These are phyloP conservation scores for Tipula vernalis DNA, from an alignment of 2,888 invertebrate genomes.

Conservation along the genomic window DNA sequence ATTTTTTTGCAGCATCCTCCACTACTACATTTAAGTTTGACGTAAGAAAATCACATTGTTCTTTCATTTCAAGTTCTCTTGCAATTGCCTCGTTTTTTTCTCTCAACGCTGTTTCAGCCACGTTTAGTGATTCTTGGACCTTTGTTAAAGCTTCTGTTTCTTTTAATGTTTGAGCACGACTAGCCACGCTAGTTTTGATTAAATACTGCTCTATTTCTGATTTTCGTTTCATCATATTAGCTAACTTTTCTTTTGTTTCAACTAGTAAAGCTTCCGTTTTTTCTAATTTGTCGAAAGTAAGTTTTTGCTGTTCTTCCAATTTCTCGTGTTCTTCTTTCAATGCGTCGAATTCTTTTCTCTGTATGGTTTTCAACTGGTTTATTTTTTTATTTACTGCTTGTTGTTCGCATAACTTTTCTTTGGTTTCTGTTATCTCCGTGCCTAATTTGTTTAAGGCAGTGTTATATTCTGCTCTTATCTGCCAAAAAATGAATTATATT, in stretches of 20 bases:
- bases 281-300: conserved; percentile 19
- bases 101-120: conserved; percentile 42
- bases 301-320: conserved; percentile 20
- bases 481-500: conserved; percentile 8
- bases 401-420: conserved; percentile 21
- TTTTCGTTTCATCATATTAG: conserved; percentile 20
- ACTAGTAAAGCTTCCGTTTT: conserved; percentile 23
- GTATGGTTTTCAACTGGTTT: background rate
- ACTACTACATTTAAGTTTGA: conserved; percentile 40
- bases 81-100: conserved; percentile 43
- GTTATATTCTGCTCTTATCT: conserved; percentile 39
- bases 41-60: conserved; percentile 42
- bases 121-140: conserved; percentile 42
- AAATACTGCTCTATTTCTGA: conserved; percentile 35
- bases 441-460: conserved; percentile 43
- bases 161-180: conserved; percentile 33
- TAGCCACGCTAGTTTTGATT: conserved; percentile 29
- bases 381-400: conserved; percentile 19
- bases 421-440: conserved; percentile 30
- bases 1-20: conserved; percentile 41
- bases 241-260: conserved; percentile 25
- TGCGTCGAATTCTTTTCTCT: conserved; percentile 11
- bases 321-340: conserved; percentile 18
- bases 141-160: conserved; percentile 40
- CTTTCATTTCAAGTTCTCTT: conserved; percentile 37